Evolutionary conservation across 2,113 vertebrate species (phyloP).

Genomic region (Chaetops frenatus): DNA sequence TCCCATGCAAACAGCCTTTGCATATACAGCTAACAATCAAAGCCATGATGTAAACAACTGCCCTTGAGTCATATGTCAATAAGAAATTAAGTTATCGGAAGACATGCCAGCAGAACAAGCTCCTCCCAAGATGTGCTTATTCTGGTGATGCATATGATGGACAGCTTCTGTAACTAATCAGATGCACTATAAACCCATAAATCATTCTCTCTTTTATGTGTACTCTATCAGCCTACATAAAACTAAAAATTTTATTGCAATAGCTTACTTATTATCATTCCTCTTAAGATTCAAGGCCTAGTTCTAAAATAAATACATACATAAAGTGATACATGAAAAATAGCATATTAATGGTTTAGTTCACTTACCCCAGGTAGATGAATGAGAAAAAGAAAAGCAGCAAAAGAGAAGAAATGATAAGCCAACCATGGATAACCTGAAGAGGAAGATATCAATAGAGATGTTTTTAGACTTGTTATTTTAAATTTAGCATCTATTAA

Average conservation of each 20-base stretch:
- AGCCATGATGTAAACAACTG: background rate
- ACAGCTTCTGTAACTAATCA: background rate
- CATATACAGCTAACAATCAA: background rate
- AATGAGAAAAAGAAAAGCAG: constrained; percentile 98
- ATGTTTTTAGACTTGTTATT: background rate
- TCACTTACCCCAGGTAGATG: constrained; percentile 95
- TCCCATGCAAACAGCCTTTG: background rate
- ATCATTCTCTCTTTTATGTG: background rate
- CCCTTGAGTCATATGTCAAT: background rate
- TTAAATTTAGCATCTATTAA: background rate
- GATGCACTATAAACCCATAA: background rate
- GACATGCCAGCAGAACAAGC: background rate
- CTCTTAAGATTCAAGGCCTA: background rate
- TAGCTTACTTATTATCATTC: background rate
- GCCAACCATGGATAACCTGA: constrained; percentile 97
- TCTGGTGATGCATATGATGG: background rate
- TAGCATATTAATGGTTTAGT: background rate
- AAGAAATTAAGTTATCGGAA: background rate
- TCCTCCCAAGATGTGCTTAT: background rate
- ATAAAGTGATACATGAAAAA: background rate
- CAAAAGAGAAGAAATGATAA: constrained; percentile 94
- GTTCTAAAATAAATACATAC: background rate
- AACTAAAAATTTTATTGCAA: background rate
- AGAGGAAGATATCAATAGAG: background rate
- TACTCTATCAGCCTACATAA: background rate